These are phyloP conservation scores for Ramazzottius varieornatus DNA, from an alignment of 2,888 invertebrate species.

Conservation along the genomic window DNA sequence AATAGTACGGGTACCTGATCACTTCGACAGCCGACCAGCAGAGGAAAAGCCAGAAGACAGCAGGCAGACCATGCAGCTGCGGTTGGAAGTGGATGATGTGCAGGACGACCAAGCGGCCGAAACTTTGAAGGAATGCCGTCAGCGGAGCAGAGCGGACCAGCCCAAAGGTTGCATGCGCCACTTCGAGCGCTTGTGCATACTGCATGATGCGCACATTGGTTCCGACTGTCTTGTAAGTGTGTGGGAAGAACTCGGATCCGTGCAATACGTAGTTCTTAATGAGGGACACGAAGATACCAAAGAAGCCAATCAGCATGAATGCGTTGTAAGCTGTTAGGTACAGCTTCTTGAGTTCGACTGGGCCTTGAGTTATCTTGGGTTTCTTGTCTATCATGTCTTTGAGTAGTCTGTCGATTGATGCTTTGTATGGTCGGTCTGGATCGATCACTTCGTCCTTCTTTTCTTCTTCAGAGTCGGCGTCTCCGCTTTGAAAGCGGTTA, in stretches of 20 bases:
- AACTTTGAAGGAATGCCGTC: neutral
- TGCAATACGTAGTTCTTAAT: neutral
- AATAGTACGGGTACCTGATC: slow-evolving; percentile 1
- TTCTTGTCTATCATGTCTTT: neutral
- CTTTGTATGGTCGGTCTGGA: neutral
- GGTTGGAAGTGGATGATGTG: neutral
- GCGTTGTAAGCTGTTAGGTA: neutral
- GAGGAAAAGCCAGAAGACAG: neutral
- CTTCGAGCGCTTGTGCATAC: neutral
- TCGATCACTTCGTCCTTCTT: neutral
- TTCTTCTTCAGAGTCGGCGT: neutral
- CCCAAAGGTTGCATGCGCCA: neutral
- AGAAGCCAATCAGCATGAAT: neutral
- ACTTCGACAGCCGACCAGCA: neutral
- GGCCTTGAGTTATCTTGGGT: neutral
- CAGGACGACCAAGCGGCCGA: neutral
- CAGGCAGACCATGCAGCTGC: neutral
- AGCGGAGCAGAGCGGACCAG: neutral
- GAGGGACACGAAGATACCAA: neutral
- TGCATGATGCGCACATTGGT: neutral
- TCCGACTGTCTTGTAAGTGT: neutral
- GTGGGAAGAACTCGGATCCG: neutral
- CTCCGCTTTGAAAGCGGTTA: neutral
- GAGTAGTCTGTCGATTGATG: neutral
- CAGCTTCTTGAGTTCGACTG: neutral